Evolutionary conservation across 2,888 invertebrate species (phyloP).

Genomic region (Acholoe squamosa): DNA sequence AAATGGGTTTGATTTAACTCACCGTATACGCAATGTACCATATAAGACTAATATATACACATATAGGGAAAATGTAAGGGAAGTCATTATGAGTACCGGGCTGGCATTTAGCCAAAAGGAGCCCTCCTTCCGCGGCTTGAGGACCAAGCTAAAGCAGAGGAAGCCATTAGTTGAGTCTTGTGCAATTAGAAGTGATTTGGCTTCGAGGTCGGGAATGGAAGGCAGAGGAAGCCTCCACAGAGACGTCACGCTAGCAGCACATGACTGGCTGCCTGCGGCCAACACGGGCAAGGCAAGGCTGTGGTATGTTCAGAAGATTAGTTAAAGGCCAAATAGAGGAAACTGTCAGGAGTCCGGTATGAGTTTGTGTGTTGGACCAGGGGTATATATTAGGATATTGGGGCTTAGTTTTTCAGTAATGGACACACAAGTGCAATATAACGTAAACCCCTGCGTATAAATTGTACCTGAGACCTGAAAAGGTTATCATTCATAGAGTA

Average conservation of each 20-base stretch:
- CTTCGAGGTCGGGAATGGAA: background rate
- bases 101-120: too few species aligned
- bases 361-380: too few species aligned
- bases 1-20: too few species aligned
- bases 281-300: background rate
- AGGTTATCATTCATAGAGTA: too few species aligned
- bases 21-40: too few species aligned
- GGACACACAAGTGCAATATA: too few species aligned
- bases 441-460: too few species aligned
- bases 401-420: too few species aligned
- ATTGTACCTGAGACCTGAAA: too few species aligned
- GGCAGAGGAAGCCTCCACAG: conserved; percentile 22
- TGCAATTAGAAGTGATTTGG: conserved; percentile 41
- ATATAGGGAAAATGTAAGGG: background rate
- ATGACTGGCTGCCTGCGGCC: conserved; percentile 9
- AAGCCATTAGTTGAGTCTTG: background rate
- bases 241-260: background rate
- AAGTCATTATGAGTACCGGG: background rate
- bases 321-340: background rate
- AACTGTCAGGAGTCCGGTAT: background rate
- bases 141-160: background rate
- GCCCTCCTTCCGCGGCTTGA: background rate
- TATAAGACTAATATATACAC: too few species aligned
- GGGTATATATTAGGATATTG: too few species aligned
- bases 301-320: conserved; percentile 13